Percentiles rank a stretch among this genome's conserved stretches.
These are phyloP conservation scores for Planiliza haematocheilus DNA, from an alignment of 2,113 vertebrate genomes.

Conservation along the genomic window DNA sequence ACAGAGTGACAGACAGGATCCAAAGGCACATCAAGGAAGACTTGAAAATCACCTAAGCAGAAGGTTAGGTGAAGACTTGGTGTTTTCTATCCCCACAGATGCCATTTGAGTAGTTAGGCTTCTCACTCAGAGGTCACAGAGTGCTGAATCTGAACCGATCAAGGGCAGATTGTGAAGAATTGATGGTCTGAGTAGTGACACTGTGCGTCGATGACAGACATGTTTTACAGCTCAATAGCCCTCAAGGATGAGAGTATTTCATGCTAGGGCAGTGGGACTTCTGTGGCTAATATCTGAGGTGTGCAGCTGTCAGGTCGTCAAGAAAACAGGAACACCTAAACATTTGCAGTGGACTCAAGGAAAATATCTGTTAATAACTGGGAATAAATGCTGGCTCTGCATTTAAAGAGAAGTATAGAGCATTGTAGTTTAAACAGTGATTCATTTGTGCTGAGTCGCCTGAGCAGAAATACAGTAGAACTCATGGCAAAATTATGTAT, in stretches of 20 bases:
- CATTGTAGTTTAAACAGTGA: too few species aligned
- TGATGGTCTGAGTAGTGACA: conserved; percentile 33
- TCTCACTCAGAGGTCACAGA: conserved; percentile 31
- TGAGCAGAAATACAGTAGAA: too few species aligned
- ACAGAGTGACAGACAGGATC: too few species aligned
- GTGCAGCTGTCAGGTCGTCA: conserved; percentile 15
- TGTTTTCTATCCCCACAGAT: not conserved
- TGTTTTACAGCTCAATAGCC: conserved; percentile 36
- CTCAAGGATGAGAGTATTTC: conserved; percentile 57
- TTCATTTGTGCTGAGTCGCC: too few species aligned
- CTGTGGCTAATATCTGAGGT: conserved; percentile 3
- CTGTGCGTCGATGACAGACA: conserved; percentile 20
- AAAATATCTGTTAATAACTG: not conserved
- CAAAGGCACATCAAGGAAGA: too few species aligned
- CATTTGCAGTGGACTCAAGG: too few species aligned
- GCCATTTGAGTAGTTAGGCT: not conserved
- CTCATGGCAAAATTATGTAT: too few species aligned
- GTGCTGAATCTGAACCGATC: conserved; percentile 18
- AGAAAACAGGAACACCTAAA: not conserved
- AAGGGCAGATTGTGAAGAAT: conserved; percentile 47
- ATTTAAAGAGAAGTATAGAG: too few species aligned
- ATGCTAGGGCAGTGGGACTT: conserved; percentile 21
- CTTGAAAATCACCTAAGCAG: too few species aligned
- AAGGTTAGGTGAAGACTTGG: not conserved
- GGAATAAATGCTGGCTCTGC: too few species aligned